Base-by-base conservation (phyloP, 2,888 invertebrate genomes). In the Patella pellucida region DNA sequence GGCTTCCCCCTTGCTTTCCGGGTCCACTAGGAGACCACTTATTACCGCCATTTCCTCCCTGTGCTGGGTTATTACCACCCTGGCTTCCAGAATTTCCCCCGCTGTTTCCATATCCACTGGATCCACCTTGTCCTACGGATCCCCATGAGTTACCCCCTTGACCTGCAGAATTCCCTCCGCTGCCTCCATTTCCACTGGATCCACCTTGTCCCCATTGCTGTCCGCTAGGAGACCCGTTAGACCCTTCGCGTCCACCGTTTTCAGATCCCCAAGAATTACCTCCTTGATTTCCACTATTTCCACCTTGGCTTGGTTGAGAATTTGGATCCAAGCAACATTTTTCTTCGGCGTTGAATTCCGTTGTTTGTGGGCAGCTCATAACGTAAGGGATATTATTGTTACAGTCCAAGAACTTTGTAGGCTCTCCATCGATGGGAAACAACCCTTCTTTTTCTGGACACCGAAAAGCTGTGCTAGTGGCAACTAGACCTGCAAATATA, bases 271-370 rank as follows among this genome's bases (percentile, higher is more conserved):
- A n/a, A n/a, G n/a, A n/a, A n/a, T n/a, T 62, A 23, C 62, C 62
- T 3, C 23, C 62, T 11, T 23, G 19, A 23, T 14, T 19, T 23
- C 62, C 62, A 2, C 19, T 23, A 23, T 62, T 19, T 62, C 62
- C 62, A 2, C 19, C 62, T 62, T 62, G 62, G 14, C 62, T 19
- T 9, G 62, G 23, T 62, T 23, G 62, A 62, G 62, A 23, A 62
- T 62, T 62, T 62, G 62, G 62, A 15, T 62, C 62, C 23, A 62
- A 19, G 62, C 62, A 62, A 23, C 23, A 19, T 62, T 62, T 62
- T 23, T 62, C 23, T 19, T 19, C 62, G 62, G 62, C 62, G 15
- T 62, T 23, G 4, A 62, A 62, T 23, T 62, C 19, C 3, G 62
- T 62, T 12, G 62, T 62, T 62, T 23, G 12, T 62, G 62, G 62